Base-by-base conservation (phyloP, 1,140 invertebrate species). In the Lerema accius region DNA sequence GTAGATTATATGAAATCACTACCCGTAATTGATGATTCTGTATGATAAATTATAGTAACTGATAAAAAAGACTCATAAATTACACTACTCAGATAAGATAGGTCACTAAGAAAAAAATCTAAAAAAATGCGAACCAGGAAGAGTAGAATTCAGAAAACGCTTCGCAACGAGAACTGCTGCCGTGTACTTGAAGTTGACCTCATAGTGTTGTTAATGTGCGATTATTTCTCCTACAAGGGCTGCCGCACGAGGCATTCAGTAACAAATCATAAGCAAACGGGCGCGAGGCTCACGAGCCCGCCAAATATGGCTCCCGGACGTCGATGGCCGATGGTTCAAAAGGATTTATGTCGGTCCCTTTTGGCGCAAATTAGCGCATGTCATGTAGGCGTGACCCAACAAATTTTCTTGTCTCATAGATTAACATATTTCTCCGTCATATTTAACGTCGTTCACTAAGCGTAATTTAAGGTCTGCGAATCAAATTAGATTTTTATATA, bases 251-350 rank as follows among this genome's bases (percentile, higher is more conserved):
- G 40, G 14, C 23, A 45, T 61, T 60, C 43, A 58, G 72, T 67
- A 67, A 87, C 82, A 86, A 89, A 89, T 87, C 86, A 89, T 86
- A 89, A 80, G 75, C 71, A 77, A 78, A 71, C 77, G 63, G 63
- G 70, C 71, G 67, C 67, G 65, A 60, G 63, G 58, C 74, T 82
- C 86, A 89, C 86, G 86, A 87, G 70, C 67, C 49, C 59, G 19
- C 86, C 83, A 73, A 82, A 87, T 87, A 89, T 69, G 86, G 86
- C 39, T 61, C 42, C 60, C 51, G 63, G 69, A 78, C 72, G 76
- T 85, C 84, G 74, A 78, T 76, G 72, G 71, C 72, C 81, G 78
- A 68, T 78, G 71, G 81, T 80, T 77, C 74, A 63, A 74, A 32
- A 76, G 78, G 80, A 89, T 89, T 89, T 89, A 89, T 89, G 81